Conservation (phyloP, 2,113 vertebrate genomes). For the Collichthys lucidus region DNA sequence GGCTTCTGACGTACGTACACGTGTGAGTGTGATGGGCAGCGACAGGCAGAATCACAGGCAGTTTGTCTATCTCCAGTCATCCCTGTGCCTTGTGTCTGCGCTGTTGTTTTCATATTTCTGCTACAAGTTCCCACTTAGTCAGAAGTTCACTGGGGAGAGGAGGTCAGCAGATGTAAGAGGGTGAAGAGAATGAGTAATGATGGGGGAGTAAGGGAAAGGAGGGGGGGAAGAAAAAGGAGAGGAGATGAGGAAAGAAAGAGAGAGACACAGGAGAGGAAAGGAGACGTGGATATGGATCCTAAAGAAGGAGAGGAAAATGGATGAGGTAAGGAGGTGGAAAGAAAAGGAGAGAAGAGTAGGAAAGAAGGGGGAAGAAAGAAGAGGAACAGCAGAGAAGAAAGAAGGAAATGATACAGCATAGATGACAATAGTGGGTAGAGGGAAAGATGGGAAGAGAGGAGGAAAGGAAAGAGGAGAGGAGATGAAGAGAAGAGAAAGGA, state of each 20-base stretch:
- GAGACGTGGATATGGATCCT: background rate
- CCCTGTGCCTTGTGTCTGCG: slow-evolving; percentile 44
- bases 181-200: slow-evolving; percentile 15
- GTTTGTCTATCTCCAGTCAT: slow-evolving; percentile 47
- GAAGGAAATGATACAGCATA: too few relatives aligned
- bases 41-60: slow-evolving; percentile 10
- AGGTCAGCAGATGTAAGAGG: slow-evolving; percentile 63
- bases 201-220: background rate
- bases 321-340: background rate
- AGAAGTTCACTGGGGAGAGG: slow-evolving; percentile 57
- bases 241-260: background rate
- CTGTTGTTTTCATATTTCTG: slow-evolving; percentile 76
- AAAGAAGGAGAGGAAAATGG: too few relatives aligned
- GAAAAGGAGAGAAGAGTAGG: background rate
- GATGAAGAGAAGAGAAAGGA: too few relatives aligned
- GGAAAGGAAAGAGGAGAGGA: too few relatives aligned
- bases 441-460: too few relatives aligned
- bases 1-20: slow-evolving; percentile 1
- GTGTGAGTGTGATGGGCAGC: background rate
- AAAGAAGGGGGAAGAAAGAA: too few relatives aligned
- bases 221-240: too few relatives aligned
- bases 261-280: background rate
- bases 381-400: background rate
- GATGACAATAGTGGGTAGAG: too few relatives aligned
- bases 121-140: slow-evolving; percentile 78